These are phyloP conservation scores for Agrochola circellaris DNA, from an alignment of 2,888 invertebrate genomes.

Conservation along the genomic window DNA sequence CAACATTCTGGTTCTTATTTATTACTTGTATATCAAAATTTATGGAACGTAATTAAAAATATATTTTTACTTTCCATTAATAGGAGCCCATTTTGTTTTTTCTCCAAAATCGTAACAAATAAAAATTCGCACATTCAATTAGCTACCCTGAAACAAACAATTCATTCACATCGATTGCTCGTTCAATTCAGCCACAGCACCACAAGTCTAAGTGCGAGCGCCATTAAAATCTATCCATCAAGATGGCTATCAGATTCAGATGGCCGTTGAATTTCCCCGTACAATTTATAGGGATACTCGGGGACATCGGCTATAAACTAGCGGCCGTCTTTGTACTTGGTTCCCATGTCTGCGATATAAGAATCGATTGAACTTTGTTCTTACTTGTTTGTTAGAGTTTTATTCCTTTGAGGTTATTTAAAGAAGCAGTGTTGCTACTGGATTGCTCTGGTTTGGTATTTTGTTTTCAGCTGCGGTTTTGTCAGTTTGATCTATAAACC, in stretches of 20 bases:
- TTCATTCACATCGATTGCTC: constrained; percentile 33
- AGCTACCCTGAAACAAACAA: constrained; percentile 27
- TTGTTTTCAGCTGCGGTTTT: background rate
- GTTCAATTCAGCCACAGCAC: constrained; percentile 64
- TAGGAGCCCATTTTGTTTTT: background rate
- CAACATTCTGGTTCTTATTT: background rate
- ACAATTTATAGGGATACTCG: constrained; percentile 79
- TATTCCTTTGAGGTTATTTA: constrained; percentile 30
- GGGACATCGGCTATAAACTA: constrained; percentile 80
- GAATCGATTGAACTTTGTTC: constrained; percentile 73
- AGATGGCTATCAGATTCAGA: constrained; percentile 83
- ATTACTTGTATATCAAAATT: background rate
- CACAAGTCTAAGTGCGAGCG: constrained; percentile 71
- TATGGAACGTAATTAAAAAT: no score
- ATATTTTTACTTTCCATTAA: background rate
- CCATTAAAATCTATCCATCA: constrained; percentile 82
- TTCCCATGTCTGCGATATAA: constrained; percentile 80
- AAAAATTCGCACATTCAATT: constrained; percentile 36
- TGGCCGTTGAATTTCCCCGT: constrained; percentile 78
- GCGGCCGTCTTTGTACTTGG: constrained; percentile 78
- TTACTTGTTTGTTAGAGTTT: constrained; percentile 35
- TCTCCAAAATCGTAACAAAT: background rate
- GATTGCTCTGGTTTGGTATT: background rate
- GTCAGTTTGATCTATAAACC: background rate
- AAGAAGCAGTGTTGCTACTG: constrained; percentile 25